These are phyloP conservation scores for Rugalucina vietnamica DNA, from an alignment of 2,888 invertebrate genomes.

Conservation along the genomic window DNA sequence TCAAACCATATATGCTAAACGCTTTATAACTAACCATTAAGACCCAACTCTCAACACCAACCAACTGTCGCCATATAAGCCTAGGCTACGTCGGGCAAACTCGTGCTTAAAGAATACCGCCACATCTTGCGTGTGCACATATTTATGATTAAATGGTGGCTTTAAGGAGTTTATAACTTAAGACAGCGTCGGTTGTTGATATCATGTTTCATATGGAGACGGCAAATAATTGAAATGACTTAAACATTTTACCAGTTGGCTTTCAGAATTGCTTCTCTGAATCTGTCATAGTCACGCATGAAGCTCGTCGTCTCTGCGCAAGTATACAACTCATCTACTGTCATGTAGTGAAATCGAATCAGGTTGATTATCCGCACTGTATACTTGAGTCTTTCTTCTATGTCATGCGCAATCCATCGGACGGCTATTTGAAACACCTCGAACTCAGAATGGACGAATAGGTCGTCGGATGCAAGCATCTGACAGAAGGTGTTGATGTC, in stretches of 20 bases:
- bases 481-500: constrained; percentile 59
- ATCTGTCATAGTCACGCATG: constrained; percentile 61
- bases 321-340: constrained; percentile 66
- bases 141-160: too few relatives aligned
- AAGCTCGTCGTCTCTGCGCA: constrained; percentile 70
- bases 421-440: constrained; percentile 73
- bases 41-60: too few relatives aligned
- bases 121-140: too few relatives aligned
- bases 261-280: constrained; percentile 64
- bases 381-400: constrained; percentile 59
- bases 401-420: constrained; percentile 71
- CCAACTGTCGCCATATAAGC: too few relatives aligned
- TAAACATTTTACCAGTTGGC: constrained; percentile 69
- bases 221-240: constrained; percentile 41
- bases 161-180: too few relatives aligned
- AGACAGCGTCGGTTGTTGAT: too few relatives aligned
- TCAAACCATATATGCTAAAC: too few relatives aligned
- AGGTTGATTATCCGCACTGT: constrained; percentile 64
- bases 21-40: too few relatives aligned
- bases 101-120: too few relatives aligned
- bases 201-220: constrained; percentile 32
- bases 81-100: too few relatives aligned
- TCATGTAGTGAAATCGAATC: constrained; percentile 71
- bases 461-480: constrained; percentile 64
- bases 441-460: constrained; percentile 69